A percentile compares a stretch with the other conserved stretches of the same genome.
phyloP scores from a whole-genome alignment of 1,140 invertebrate genomes.

The Zaprionus vittiger region DNA sequence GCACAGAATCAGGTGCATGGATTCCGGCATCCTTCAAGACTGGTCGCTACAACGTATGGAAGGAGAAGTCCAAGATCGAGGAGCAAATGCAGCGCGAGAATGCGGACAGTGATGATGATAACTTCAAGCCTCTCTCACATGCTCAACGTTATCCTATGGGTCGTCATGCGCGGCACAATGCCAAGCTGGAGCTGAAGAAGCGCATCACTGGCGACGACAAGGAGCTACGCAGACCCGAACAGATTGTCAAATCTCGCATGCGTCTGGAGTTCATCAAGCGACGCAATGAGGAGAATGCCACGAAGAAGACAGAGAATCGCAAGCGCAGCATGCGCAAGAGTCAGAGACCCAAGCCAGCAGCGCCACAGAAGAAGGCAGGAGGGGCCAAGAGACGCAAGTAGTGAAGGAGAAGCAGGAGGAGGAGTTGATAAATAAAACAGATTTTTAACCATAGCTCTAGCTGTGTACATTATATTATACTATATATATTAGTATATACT shows the following conservation, averaged over 20 bases:
- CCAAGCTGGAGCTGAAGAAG: conserved; percentile 86
- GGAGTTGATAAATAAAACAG: background rate
- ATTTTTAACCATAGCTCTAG: background rate
- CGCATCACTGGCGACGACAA: conserved; percentile 77
- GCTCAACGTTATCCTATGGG: conserved; percentile 85
- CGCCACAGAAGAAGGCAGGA: conserved; percentile 32
- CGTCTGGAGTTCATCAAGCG: conserved; percentile 78
- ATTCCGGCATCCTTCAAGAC: conserved; percentile 97
- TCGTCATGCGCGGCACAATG: conserved; percentile 87
- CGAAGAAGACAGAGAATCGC: conserved; percentile 69
- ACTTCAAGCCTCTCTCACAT: conserved; percentile 68
- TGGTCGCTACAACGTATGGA: conserved; percentile 94
- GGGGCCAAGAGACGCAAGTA: conserved; percentile 55
- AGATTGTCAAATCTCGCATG: conserved; percentile 88
- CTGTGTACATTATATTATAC: background rate
- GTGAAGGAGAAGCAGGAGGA: conserved; percentile 3
- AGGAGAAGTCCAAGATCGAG: conserved; percentile 91
- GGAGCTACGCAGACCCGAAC: conserved; percentile 89
- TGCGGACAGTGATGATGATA: conserved; percentile 86
- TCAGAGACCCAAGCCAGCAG: conserved; percentile 53
- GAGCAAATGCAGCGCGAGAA: conserved; percentile 86
- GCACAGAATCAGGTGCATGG: conserved; percentile 96
- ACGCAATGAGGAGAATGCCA: conserved; percentile 66
- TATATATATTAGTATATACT: background rate
- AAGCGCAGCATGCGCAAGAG: conserved; percentile 79